Conservation (phyloP, 2,797 vertebrate genomes). For the Harpagifer antarcticus region DNA sequence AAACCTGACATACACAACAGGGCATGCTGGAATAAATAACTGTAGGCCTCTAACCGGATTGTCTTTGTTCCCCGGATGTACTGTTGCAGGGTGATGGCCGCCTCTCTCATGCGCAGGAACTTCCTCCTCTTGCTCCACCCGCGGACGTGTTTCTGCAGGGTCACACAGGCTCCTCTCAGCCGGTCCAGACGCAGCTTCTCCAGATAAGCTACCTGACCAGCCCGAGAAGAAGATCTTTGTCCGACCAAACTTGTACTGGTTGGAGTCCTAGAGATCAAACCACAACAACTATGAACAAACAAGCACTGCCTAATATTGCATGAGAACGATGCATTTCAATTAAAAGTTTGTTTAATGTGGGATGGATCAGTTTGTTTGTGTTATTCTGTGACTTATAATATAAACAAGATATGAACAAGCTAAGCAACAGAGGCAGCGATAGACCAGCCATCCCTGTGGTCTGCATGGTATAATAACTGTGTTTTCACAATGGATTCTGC, state of each 20-base stretch:
- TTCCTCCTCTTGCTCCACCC: slow-evolving; percentile 90
- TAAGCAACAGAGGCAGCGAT: too few relatives aligned
- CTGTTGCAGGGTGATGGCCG: slow-evolving; percentile 88
- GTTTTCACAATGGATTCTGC: too few relatives aligned
- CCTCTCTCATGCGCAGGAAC: slow-evolving; percentile 84
- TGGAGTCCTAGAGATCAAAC: slow-evolving; percentile 85
- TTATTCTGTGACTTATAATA: too few relatives aligned
- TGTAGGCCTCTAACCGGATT: slow-evolving; percentile 85
- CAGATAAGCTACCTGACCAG: slow-evolving; percentile 96
- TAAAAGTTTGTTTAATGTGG: too few relatives aligned
- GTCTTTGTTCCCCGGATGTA: slow-evolving; percentile 91
- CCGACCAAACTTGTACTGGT: slow-evolving; percentile 96
- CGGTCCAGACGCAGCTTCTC: slow-evolving; percentile 95
- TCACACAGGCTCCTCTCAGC: slow-evolving; percentile 89
- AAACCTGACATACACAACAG: neutral
- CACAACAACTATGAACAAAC: neutral
- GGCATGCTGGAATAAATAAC: neutral
- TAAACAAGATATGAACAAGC: too few relatives aligned
- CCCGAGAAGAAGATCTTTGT: slow-evolving; percentile 99
- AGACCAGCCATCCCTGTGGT: too few relatives aligned
- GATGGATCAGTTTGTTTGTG: too few relatives aligned
- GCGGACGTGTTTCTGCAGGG: slow-evolving; percentile 90
- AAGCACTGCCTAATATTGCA: neutral
- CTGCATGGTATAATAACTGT: too few relatives aligned
- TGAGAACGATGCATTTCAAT: neutral